Evolutionary conservation across 2,888 invertebrate genomes (phyloP), one percentile per base, ranked within the genome.

Genomic region (Parapristionchus giblindavisi): DNA sequence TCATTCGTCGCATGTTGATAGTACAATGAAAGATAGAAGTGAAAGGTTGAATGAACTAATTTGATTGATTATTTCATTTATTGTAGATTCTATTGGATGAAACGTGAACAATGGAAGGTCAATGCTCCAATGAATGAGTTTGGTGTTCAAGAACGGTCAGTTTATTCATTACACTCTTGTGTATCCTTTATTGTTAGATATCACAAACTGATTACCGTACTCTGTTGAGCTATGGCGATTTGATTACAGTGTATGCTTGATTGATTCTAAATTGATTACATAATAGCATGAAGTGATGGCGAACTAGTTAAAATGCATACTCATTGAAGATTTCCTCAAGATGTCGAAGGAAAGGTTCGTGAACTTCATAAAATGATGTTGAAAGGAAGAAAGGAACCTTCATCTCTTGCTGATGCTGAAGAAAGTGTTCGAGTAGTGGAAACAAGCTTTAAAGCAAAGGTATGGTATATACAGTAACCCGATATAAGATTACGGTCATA

Each of bases 11-110:
- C n/a, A n/a, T n/a, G n/a, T n/a, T n/a, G n/a, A n/a, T n/a, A n/a
- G n/a, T n/a, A n/a, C n/a, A n/a, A n/a, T n/a, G n/a, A n/a, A n/a
- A n/a, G n/a, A n/a, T n/a, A n/a, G n/a, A n/a, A n/a, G n/a, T n/a
- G n/a, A n/a, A n/a, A n/a, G n/a, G n/a, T n/a, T n/a, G n/a, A n/a
- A n/a, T n/a, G n/a, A n/a, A n/a, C n/a, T n/a, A n/a, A n/a, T n/a
- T n/a, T n/a, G n/a, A n/a, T 1, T 21, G 11, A 60, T 36, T 36
- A 8, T n/a, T 40, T 8, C 27, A 5, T 63, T 11, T 17, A 29
- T 17, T 74, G 43, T n/a, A 79, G 79, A 38, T 79, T 61, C 65
- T 79, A 77, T 51, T 78, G 71, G 76, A 72, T 76, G 56, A 79
- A 79, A 54, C 74, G 76, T 24, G 75, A 75, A 24, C 60, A 48